A percentile compares a stretch with the other conserved stretches of the same genome.
Evolutionary conservation across 2,797 vertebrate genomes (phyloP).

Genomic region (Sebastes wilsoni): DNA sequence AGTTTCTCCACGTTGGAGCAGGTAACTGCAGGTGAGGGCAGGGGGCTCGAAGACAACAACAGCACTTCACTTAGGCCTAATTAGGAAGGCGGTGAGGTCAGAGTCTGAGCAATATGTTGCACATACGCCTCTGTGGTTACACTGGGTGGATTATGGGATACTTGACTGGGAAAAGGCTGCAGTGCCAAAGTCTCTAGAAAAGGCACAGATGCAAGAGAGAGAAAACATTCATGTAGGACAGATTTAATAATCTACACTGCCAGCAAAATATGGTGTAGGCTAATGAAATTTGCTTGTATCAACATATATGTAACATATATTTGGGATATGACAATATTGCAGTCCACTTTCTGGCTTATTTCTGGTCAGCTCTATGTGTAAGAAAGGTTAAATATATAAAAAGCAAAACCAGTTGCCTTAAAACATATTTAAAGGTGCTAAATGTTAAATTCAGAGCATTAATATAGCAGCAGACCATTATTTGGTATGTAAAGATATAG

Average conservation of each 20-base stretch:
- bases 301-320: not conserved
- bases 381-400: not conserved
- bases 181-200: not conserved
- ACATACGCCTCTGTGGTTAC: constrained; percentile 25
- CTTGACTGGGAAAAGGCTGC: not conserved
- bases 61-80: constrained; percentile 67
- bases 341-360: not conserved
- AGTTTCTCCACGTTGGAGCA: constrained; percentile 59
- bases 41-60: constrained; percentile 60
- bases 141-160: constrained; percentile 9
- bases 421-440: too few relatives aligned
- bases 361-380: not conserved
- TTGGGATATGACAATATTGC: not conserved
- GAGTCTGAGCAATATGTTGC: constrained; percentile 56
- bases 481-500: not conserved
- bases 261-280: not conserved
- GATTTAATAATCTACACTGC: not conserved
- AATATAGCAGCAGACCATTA: too few relatives aligned
- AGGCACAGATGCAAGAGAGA: not conserved
- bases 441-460: too few relatives aligned
- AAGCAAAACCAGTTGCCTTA: not conserved
- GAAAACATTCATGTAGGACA: not conserved
- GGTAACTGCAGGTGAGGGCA: constrained; percentile 68
- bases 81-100: constrained; percentile 47
- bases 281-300: not conserved